Conservation (phyloP, 2,888 invertebrate species). For the Philereme transversata region DNA sequence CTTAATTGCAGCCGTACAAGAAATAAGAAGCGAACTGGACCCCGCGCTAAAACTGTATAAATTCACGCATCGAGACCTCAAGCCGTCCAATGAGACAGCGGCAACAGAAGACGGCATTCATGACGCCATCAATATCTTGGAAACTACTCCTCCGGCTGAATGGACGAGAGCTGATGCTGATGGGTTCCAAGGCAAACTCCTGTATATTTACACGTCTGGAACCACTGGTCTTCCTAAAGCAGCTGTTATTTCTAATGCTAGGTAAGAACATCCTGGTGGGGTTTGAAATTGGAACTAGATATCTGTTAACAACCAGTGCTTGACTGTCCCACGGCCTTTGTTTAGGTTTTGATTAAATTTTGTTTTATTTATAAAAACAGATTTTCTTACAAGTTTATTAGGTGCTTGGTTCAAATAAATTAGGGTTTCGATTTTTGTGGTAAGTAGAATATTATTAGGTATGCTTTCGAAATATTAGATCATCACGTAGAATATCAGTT, state of each 20-base stretch:
- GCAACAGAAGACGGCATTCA: constrained; percentile 69
- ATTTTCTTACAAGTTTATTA: no score
- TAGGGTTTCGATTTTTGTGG: no score
- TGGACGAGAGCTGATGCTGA: constrained; percentile 85
- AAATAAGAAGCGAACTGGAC: constrained; percentile 86
- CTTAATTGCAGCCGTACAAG: constrained; percentile 86
- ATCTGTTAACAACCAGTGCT: no score
- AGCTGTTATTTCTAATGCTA: constrained; percentile 96
- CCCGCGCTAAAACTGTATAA: constrained; percentile 88
- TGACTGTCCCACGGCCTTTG: no score
- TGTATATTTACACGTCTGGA: constrained; percentile 99
- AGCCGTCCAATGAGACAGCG: constrained; percentile 43
- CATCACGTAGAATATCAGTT: no score
- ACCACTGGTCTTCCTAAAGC: constrained; percentile 99
- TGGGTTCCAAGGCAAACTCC: constrained; percentile 90
- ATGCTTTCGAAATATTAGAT: no score
- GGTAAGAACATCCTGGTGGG: constrained; percentile 78
- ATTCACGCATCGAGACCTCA: constrained; percentile 64
- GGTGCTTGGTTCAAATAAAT: no score
- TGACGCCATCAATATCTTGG: constrained; percentile 85
- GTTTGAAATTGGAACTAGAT: no score
- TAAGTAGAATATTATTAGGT: no score
- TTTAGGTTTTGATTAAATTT: no score
- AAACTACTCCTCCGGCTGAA: constrained; percentile 80
- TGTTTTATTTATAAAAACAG: no score